A percentile compares a stretch with the other conserved stretches of the same genome.
Conservation (phyloP, 2,797 vertebrate species). For the Sorex maritimensis region DNA sequence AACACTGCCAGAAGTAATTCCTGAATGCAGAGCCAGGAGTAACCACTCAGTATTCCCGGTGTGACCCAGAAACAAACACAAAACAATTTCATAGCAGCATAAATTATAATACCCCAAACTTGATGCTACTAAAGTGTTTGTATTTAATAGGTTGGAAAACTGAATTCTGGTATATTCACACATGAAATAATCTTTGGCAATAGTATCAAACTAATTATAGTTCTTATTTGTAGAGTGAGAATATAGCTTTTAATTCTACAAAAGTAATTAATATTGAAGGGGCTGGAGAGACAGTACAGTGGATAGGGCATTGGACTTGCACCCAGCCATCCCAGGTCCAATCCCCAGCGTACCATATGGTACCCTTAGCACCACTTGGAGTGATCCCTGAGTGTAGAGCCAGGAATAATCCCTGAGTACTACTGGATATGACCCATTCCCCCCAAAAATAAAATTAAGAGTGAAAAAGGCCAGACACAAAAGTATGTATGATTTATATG, state of each 20-base stretch:
- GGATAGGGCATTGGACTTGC: too few species aligned
- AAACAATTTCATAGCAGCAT: background rate
- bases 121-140: background rate
- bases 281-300: too few species aligned
- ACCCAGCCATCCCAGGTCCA: too few species aligned
- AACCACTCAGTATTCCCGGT: too few species aligned
- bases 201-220: background rate
- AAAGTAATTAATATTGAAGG: background rate
- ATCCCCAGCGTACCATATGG: too few species aligned
- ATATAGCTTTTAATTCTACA: slow-evolving; percentile 7
- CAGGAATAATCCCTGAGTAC: too few species aligned
- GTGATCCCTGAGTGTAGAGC: too few species aligned
- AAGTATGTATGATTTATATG: background rate
- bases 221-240: slow-evolving; percentile 8
- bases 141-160: slow-evolving; percentile 8
- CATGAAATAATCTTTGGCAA: slow-evolving; percentile 6
- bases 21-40: too few species aligned
- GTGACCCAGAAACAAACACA: too few species aligned
- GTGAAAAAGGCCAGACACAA: background rate
- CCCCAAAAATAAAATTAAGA: background rate
- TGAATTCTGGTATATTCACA: background rate
- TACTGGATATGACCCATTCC: too few species aligned
- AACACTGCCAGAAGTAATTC: too few species aligned
- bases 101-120: slow-evolving; percentile 35
- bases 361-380: too few species aligned